Conservation (phyloP, 2,888 invertebrate species). For the Drosophila melanosoma region DNA sequence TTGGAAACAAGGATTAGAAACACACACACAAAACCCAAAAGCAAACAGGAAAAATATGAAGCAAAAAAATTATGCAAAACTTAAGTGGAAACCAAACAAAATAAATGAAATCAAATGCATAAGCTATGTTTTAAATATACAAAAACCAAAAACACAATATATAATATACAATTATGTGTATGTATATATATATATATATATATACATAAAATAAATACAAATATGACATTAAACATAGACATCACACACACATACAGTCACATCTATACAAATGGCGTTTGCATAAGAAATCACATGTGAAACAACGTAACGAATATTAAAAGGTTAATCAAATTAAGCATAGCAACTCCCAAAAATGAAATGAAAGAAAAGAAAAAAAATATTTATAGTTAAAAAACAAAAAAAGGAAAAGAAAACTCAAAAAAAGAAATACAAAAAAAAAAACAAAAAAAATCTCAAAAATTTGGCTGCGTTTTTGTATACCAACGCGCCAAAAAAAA, state of each 20-base stretch:
- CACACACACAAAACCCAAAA: constrained; percentile 27
- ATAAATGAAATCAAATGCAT: constrained; percentile 54
- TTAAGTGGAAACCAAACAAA: constrained; percentile 32
- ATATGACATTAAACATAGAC: constrained; percentile 43
- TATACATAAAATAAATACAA: constrained; percentile 37
- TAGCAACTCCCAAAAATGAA: constrained; percentile 40
- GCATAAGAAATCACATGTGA: constrained; percentile 61
- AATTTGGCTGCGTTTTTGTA: constrained; percentile 72
- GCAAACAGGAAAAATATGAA: constrained; percentile 54
- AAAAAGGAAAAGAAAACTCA: constrained; percentile 42
- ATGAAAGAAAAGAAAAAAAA: constrained; percentile 54
- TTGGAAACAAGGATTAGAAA: constrained; percentile 54
- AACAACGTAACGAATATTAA: constrained; percentile 74
- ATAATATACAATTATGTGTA: constrained; percentile 25
- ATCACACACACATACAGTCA: constrained; percentile 33
- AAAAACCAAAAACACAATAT: constrained; percentile 27
- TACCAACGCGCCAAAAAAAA: constrained; percentile 66
- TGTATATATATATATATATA: constrained; percentile 4
- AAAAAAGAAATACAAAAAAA: constrained; percentile 31
- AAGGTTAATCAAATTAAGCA: constrained; percentile 75
- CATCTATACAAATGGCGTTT: constrained; percentile 54
- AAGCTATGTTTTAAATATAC: constrained; percentile 72
- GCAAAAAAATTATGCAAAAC: constrained; percentile 40
- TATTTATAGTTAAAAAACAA: constrained; percentile 68
- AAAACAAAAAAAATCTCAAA: constrained; percentile 31